Evolutionary conservation across 2,888 invertebrate genomes (phyloP).

Genomic region (Campoplex capitator): DNA sequence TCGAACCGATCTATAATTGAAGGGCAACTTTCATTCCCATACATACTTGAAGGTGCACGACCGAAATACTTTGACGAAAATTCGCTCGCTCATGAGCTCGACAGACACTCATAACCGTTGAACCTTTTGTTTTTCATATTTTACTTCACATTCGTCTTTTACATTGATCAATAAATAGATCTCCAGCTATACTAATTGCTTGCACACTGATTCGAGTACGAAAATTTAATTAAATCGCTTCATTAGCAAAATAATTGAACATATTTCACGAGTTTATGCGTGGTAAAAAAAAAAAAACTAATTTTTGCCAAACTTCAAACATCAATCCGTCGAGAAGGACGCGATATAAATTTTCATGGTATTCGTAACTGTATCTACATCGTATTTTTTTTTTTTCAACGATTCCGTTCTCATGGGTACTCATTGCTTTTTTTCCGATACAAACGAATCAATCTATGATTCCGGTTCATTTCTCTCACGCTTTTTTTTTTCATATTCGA

Average conservation of each 20-base stretch:
- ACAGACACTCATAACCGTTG: not conserved
- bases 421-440: not conserved
- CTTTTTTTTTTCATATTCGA: not conserved
- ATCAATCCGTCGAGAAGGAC: not conserved
- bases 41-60: not conserved
- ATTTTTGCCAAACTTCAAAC: not conserved
- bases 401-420: not conserved
- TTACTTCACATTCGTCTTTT: not conserved
- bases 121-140: not conserved
- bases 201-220: not conserved
- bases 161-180: not conserved
- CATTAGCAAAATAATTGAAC: not conserved
- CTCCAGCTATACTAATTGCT: not conserved
- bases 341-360: not conserved
- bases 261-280: not conserved
- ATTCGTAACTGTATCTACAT: not conserved
- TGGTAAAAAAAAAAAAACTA: not conserved
- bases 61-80: not conserved
- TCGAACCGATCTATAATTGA: slow-evolving; percentile 22
- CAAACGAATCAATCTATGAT: not conserved
- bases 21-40: slow-evolving; percentile 3
- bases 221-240: not conserved
- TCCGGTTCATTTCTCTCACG: not conserved
- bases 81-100: not conserved
- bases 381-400: not conserved